Percentiles rank a stretch among this genome's conserved stretches.
phyloP scores from a whole-genome alignment of 2,797 vertebrate genomes.

The Synanceia verrucosa region DNA sequence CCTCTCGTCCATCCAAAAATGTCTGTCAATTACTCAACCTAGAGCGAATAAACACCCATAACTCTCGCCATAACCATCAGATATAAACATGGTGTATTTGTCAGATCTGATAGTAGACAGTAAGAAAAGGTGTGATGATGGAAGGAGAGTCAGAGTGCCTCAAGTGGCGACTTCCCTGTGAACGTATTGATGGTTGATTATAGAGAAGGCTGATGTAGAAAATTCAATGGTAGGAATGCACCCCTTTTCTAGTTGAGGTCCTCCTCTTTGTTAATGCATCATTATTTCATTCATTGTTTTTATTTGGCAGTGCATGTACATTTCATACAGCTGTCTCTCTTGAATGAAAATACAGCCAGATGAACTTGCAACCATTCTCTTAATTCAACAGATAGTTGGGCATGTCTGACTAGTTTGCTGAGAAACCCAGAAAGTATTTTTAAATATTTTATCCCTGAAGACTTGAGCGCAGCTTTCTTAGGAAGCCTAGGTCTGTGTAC shows the following conservation, averaged over 20 bases:
- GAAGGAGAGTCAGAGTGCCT: background rate
- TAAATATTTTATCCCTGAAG: conserved; percentile 8
- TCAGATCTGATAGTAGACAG: background rate
- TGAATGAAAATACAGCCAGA: background rate
- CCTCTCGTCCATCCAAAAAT: too few relatives aligned
- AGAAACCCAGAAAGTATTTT: conserved; percentile 7
- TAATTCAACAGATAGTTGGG: background rate
- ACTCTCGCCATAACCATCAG: too few relatives aligned
- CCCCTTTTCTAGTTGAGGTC: background rate
- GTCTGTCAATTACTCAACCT: too few relatives aligned
- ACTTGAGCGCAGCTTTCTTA: conserved; percentile 4
- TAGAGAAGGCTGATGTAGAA: background rate
- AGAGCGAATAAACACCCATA: too few relatives aligned
- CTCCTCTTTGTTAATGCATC: background rate
- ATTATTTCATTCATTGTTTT: too few relatives aligned
- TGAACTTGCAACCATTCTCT: background rate
- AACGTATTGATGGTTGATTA: background rate
- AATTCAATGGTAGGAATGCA: background rate
- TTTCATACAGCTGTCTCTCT: background rate
- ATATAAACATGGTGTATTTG: background rate
- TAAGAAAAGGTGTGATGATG: background rate
- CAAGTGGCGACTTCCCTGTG: background rate
- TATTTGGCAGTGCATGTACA: too few relatives aligned
- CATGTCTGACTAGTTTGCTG: background rate
- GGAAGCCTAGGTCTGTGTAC: conserved; percentile 21